Evolutionary conservation across 1,140 invertebrate species (phyloP).

Genomic region (Aphelenchoides besseyi): DNA sequence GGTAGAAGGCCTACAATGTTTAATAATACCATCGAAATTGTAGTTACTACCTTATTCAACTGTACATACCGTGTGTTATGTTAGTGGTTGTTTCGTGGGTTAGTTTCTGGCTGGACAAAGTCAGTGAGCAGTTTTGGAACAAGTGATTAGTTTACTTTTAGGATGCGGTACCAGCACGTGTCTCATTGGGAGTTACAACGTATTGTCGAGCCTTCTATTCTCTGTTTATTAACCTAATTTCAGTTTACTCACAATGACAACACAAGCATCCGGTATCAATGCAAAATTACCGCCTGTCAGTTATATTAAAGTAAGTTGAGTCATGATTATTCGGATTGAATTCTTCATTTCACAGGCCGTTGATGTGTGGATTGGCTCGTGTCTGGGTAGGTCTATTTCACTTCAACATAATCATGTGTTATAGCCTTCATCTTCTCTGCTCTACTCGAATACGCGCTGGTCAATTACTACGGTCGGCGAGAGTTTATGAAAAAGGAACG

Average conservation of each 20-base stretch:
- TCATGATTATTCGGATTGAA: neutral
- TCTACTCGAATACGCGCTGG: slow-evolving; percentile 89
- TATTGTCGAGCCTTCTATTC: neutral
- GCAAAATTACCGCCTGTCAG: slow-evolving; percentile 90
- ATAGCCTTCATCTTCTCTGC: slow-evolving; percentile 94
- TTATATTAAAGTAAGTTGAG: slow-evolving; percentile 74
- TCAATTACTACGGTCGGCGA: slow-evolving; percentile 90
- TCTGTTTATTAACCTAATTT: slow-evolving; percentile 5
- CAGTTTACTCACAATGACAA: slow-evolving; percentile 75
- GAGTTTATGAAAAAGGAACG: slow-evolving; percentile 67
- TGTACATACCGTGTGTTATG: slow-evolving; percentile 63
- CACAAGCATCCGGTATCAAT: slow-evolving; percentile 92
- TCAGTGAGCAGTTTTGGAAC: slow-evolving; percentile 23
- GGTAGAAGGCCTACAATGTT: slow-evolving; percentile 53
- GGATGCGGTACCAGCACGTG: slow-evolving; percentile 86
- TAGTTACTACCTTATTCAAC: slow-evolving; percentile 92
- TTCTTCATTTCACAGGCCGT: slow-evolving; percentile 68
- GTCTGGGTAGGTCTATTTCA: slow-evolving; percentile 63
- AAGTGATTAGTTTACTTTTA: slow-evolving; percentile 64
- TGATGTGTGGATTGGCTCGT: slow-evolving; percentile 94
- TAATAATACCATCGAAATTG: slow-evolving; percentile 61
- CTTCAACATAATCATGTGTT: slow-evolving; percentile 34
- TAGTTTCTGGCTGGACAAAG: slow-evolving; percentile 85
- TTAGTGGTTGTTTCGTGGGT: slow-evolving; percentile 89
- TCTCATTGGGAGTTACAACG: slow-evolving; percentile 89